phyloP scores from a whole-genome alignment of 2,797 vertebrate species.

The Hafferia zeledoni region DNA sequence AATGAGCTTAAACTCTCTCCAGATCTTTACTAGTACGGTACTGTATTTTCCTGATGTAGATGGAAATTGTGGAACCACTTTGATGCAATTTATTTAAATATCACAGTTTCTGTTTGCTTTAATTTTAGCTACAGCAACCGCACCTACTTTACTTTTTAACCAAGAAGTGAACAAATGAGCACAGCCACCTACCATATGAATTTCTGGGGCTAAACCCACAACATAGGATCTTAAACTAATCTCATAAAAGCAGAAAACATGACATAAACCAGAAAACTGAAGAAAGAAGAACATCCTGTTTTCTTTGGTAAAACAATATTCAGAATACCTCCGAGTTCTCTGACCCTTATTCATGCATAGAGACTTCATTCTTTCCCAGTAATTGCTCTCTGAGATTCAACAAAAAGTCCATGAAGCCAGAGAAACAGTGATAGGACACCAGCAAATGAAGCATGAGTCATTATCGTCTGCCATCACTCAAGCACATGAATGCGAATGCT shows the following conservation, averaged over 20 bases:
- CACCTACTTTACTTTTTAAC: background rate
- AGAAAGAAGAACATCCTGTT: background rate
- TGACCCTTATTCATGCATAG: background rate
- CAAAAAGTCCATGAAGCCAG: background rate
- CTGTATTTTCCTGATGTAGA: background rate
- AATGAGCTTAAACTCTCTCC: background rate
- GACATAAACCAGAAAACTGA: background rate
- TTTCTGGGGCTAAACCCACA: background rate
- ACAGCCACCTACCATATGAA: background rate
- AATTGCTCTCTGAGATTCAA: constrained; percentile 42
- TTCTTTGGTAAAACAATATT: background rate
- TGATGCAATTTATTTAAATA: background rate
- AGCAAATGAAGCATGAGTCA: constrained; percentile 64
- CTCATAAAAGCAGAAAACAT: background rate
- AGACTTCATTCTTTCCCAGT: constrained; percentile 1
- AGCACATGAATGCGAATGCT: constrained; percentile 1
- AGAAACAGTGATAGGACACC: constrained; percentile 18
- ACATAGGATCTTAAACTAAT: background rate
- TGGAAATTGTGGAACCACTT: background rate
- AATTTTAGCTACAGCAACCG: background rate
- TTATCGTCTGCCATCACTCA: constrained; percentile 55
- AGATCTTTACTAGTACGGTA: background rate
- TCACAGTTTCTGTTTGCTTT: background rate
- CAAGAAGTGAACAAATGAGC: background rate
- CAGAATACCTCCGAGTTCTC: background rate